Evolutionary conservation across 2,888 invertebrate species (phyloP).

Genomic region (Alloscopus bannaensis): DNA sequence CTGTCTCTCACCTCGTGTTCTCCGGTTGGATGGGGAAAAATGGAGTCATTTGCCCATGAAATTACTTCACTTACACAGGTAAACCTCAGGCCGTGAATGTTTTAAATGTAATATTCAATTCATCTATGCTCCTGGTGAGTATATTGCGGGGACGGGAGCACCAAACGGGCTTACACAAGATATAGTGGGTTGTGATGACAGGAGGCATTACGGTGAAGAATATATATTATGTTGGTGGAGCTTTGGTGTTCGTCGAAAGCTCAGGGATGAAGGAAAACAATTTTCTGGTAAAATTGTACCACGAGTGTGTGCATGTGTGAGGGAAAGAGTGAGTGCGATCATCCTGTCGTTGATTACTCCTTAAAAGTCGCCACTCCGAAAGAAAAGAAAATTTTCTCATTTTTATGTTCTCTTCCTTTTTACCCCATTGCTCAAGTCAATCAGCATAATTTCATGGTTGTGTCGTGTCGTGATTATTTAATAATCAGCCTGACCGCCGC

Average conservation of each 20-base stretch:
- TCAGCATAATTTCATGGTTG: constrained; percentile 27
- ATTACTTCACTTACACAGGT: constrained; percentile 51
- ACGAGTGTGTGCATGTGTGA: background rate
- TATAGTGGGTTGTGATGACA: constrained; percentile 9
- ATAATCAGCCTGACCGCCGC: constrained; percentile 21
- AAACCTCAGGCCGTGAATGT: constrained; percentile 59
- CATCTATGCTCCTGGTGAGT: too few relatives aligned
- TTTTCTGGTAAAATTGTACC: too few relatives aligned
- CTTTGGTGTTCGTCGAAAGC: background rate
- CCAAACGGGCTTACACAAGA: background rate
- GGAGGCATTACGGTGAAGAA: constrained; percentile 19
- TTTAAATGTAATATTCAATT: constrained; percentile 44
- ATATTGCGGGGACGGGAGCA: background rate
- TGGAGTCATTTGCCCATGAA: constrained; percentile 54
- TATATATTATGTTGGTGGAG: background rate
- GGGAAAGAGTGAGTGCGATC: constrained; percentile 1
- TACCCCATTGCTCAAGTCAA: constrained; percentile 9
- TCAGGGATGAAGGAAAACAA: too few relatives aligned
- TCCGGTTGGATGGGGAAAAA: too few relatives aligned
- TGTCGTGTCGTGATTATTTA: constrained; percentile 27
- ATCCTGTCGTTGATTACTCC: background rate
- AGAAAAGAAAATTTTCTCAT: constrained; percentile 8
- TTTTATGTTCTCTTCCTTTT: background rate
- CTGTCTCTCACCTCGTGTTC: too few relatives aligned
- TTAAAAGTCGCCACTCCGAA: background rate